phyloP scores from a whole-genome alignment of 2,113 vertebrate genomes.

The Uropsilus gracilis region DNA sequence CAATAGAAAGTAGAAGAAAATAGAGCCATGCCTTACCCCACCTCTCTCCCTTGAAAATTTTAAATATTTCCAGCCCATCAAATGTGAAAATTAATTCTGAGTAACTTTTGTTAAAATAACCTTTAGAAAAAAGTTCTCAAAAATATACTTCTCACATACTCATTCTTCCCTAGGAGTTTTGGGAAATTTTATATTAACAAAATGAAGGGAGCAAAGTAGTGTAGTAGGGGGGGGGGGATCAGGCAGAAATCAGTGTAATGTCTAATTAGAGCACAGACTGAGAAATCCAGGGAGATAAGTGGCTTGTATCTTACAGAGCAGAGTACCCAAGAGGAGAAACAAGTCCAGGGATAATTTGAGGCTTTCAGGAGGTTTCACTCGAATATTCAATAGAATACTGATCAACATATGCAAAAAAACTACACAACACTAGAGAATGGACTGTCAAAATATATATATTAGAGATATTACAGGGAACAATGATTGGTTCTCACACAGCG shows the following conservation, averaged over 20 bases:
- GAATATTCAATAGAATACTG: conserved; percentile 8
- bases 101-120: neutral
- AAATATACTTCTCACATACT: neutral
- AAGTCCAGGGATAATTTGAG: neutral
- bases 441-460: neutral
- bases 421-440: neutral
- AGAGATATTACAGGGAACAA: neutral
- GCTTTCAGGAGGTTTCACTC: neutral
- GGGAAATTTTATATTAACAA: neutral
- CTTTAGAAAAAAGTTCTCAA: conserved; percentile 18
- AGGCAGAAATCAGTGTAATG: neutral
- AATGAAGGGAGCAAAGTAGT: neutral
- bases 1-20: neutral
- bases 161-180: conserved; percentile 21
- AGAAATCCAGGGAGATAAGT: neutral
- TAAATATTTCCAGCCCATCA: neutral
- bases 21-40: neutral
- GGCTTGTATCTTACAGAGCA: neutral
- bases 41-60: neutral
- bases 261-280: neutral
- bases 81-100: conserved; percentile 14
- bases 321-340: neutral
- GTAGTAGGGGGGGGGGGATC: neutral
- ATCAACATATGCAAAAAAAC: neutral
- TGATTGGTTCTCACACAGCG: neutral